phyloP scores from a whole-genome alignment of 2,888 invertebrate genomes.

The Lamproptera curius region DNA sequence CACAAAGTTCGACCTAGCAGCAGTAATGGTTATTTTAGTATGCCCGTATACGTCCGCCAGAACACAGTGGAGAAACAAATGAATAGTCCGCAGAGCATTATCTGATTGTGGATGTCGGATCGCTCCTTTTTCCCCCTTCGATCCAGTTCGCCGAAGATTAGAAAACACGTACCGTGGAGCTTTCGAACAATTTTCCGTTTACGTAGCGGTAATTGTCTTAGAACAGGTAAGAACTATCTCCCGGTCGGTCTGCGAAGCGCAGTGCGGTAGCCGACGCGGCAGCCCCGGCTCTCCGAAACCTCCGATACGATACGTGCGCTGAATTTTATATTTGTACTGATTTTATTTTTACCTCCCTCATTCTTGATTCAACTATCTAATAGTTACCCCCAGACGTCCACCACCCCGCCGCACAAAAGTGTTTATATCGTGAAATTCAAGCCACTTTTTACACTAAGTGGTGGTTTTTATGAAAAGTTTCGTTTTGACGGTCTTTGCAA shows the following conservation, averaged over 20 bases:
- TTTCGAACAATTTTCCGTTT: conserved; percentile 71
- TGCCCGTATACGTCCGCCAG: not conserved
- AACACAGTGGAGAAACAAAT: conserved; percentile 8
- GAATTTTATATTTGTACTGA: conserved; percentile 71
- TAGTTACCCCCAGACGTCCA: conserved; percentile 55
- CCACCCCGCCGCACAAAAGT: conserved; percentile 35
- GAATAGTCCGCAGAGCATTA: conserved; percentile 14
- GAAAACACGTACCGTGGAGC: conserved; percentile 67
- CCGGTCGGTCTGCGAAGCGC: conserved; percentile 31
- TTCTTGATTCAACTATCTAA: conserved; percentile 69
- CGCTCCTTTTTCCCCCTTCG: conserved; percentile 36
- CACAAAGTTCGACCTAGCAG: conserved; percentile 34
- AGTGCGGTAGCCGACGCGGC: conserved; percentile 53
- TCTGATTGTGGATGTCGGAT: conserved; percentile 18
- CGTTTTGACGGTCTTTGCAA: not conserved
- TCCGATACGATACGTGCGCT: conserved; percentile 66
- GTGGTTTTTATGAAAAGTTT: not conserved
- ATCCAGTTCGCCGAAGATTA: conserved; percentile 58
- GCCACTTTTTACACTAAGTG: not conserved
- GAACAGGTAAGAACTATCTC: conserved; percentile 58
- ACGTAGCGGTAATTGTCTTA: conserved; percentile 73
- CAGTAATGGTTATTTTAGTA: conserved; percentile 24
- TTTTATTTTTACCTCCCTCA: conserved; percentile 69
- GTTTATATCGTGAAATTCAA: conserved; percentile 11
- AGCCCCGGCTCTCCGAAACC: conserved; percentile 50